Conservation (phyloP, 1,140 invertebrate species). For the Drosophila sucinea region DNA sequence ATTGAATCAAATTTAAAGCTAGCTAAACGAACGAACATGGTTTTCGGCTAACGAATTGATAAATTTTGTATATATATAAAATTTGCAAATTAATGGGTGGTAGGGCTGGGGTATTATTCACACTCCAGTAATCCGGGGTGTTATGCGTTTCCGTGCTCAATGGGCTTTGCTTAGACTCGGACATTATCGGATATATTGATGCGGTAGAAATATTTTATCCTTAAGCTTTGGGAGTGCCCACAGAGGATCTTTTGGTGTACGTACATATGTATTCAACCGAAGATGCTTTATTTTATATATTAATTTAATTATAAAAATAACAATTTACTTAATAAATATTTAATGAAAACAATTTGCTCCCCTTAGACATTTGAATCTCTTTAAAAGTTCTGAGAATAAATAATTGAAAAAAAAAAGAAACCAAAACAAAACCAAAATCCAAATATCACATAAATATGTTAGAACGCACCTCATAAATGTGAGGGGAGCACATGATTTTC, state of each 20-base stretch:
- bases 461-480: constrained; percentile 1
- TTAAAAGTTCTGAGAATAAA: too few relatives aligned
- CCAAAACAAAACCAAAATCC: not conserved
- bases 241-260: too few relatives aligned
- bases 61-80: not conserved
- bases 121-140: not conserved
- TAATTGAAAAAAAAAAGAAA: not conserved
- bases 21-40: not conserved
- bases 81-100: not conserved
- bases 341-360: too few relatives aligned
- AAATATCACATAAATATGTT: constrained; percentile 6
- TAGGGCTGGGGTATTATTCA: too few relatives aligned
- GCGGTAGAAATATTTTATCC: too few relatives aligned
- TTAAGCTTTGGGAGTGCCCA: too few relatives aligned
- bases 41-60: not conserved
- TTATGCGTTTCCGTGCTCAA: not conserved
- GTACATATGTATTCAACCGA: too few relatives aligned
- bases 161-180: not conserved
- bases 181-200: not conserved
- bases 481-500: constrained; percentile 6
- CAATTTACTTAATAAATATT: too few relatives aligned
- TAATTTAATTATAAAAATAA: too few relatives aligned
- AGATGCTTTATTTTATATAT: too few relatives aligned
- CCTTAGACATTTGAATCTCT: too few relatives aligned
- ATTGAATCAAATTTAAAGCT: constrained; percentile 9